These are phyloP conservation scores for Rhinophrynus dorsalis DNA, from an alignment of 2,797 vertebrate genomes.

Conservation along the genomic window DNA sequence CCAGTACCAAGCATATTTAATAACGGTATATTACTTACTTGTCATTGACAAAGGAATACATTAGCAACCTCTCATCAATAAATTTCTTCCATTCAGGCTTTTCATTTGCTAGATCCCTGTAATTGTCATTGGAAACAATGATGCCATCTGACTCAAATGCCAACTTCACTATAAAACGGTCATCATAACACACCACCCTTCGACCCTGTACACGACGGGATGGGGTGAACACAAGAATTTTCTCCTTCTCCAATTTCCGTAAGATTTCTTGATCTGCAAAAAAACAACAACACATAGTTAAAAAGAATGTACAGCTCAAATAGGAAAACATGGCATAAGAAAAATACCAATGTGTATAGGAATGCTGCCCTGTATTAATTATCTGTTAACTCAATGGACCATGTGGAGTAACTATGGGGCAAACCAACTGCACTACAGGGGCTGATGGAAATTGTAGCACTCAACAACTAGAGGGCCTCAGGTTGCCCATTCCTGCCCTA, in stretches of 20 bases:
- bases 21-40: slow-evolving; percentile 95
- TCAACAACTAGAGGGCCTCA: too few relatives aligned
- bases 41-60: slow-evolving; percentile 99
- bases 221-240: slow-evolving; percentile 94
- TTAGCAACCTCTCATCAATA: slow-evolving; percentile 92
- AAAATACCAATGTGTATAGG: too few relatives aligned
- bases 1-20: too few relatives aligned
- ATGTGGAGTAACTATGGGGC: too few relatives aligned
- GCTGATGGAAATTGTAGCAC: too few relatives aligned
- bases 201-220: slow-evolving; percentile 94
- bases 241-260: slow-evolving; percentile 89
- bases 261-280: slow-evolving; percentile 90
- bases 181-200: slow-evolving; percentile 94
- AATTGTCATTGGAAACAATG: slow-evolving; percentile 98
- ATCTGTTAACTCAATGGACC: too few relatives aligned
- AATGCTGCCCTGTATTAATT: too few relatives aligned
- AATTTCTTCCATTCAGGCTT: slow-evolving; percentile 98
- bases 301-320: too few relatives aligned
- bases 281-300: too few relatives aligned
- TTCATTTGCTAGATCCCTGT: slow-evolving; percentile 93
- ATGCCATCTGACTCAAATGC: slow-evolving; percentile 94
- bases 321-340: too few relatives aligned
- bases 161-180: slow-evolving; percentile 95
- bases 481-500: too few relatives aligned
- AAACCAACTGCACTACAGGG: too few relatives aligned